Base-by-base conservation (phyloP, 2,888 invertebrate species). In the Caenorhabditis wallacei region DNA sequence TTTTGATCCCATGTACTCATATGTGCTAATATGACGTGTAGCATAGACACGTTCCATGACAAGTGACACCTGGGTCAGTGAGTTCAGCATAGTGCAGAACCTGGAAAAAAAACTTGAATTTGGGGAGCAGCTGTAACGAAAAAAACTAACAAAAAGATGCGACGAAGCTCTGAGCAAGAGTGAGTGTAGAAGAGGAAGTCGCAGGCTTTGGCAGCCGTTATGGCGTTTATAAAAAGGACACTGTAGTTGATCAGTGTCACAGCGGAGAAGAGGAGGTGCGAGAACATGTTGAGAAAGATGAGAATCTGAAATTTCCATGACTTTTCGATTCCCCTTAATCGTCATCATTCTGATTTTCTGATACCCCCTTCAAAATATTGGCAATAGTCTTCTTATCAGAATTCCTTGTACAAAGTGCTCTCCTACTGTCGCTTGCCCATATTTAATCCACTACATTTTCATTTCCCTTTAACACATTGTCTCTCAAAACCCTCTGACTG, bases 281-380 rank as follows among this genome's bases (percentile, higher is more conserved):
- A 69, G 20, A 37, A 13, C 53, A 78, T 43, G 63, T 78, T 69
- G 22, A 78, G 43, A 7, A 30, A 30, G 16, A 78, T 69, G 8
- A 78, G 35, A 13, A 78, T 69, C 78, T 78, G 69, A n/a, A 75
- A 75, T 20, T 26, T 30, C n/a, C n/a, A n/a, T n/a, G n/a, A n/a
- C n/a, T n/a, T n/a, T n/a, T n/a, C n/a, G n/a, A n/a, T n/a, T n/a
- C n/a, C n/a, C 35, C 35, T 35, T 35, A 4, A 35, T 35, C 10
- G 4, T 35, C 35, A 35, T 35, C 35, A n/a, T n/a, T n/a, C 35
- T 35, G 5, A 35, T 35, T 35, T 35, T 35, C 35, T 35, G n/a
- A n/a, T n/a, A n/a, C n/a, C n/a, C n/a, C n/a, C n/a, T n/a, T n/a
- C n/a, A n/a, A n/a, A n/a, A n/a, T n/a, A n/a, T n/a, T n/a, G n/a